A percentile compares a stretch with the other conserved stretches of the same genome.
Conservation (phyloP, 2,797 vertebrate genomes). For the Cottoperca gobio region DNA sequence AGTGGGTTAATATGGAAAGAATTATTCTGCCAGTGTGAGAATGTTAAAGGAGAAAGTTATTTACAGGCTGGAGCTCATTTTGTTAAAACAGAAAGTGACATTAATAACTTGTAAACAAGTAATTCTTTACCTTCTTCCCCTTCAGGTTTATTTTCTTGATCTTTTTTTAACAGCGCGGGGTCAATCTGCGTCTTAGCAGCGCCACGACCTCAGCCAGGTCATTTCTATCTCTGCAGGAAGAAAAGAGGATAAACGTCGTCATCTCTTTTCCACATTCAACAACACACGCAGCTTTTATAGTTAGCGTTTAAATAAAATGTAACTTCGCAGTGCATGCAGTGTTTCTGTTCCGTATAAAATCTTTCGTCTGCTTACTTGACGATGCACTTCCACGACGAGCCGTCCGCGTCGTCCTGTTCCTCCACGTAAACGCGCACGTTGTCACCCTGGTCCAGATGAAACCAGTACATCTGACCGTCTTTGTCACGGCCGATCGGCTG, state of each 20-base stretch:
- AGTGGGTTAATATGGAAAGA: no score
- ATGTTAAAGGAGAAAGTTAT: no score
- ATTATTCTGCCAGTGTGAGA: no score
- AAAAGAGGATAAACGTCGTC: slow-evolving; percentile 7
- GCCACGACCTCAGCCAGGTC: slow-evolving; percentile 94
- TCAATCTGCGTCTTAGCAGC: slow-evolving; percentile 98
- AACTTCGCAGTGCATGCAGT: background rate
- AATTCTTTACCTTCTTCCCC: slow-evolving; percentile 44
- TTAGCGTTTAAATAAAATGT: background rate
- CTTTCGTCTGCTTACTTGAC: slow-evolving; percentile 85
- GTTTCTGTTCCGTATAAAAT: background rate
- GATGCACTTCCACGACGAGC: slow-evolving; percentile 96
- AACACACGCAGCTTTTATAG: background rate
- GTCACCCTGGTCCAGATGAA: slow-evolving; percentile 94
- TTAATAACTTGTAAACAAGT: background rate
- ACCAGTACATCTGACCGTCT: slow-evolving; percentile 98
- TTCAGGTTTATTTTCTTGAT: slow-evolving; percentile 83
- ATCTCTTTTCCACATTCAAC: background rate
- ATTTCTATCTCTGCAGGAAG: slow-evolving; percentile 88
- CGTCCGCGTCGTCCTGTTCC: slow-evolving; percentile 97
- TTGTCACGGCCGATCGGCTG: slow-evolving; percentile 97
- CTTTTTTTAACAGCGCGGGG: slow-evolving; percentile 90
- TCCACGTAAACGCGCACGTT: slow-evolving; percentile 96
- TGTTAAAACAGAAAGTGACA: no score
- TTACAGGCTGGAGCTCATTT: no score